Percentiles rank a stretch among this genome's conserved stretches.
phyloP scores from a whole-genome alignment of 2,797 vertebrate species.

The Okamejei kenojei region DNA sequence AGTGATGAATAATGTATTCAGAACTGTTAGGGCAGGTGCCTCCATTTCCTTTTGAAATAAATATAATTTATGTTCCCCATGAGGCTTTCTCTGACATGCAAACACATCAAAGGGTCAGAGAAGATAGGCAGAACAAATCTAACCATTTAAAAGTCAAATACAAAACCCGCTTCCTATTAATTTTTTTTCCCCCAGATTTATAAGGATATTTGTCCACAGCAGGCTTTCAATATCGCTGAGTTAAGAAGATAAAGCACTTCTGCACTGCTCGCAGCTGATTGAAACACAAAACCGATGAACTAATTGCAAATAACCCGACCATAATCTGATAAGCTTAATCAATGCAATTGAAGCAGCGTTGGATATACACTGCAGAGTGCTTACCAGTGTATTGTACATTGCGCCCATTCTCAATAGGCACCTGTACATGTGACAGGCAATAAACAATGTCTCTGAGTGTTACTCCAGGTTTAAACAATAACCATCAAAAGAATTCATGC shows the following conservation, averaged over 20 bases:
- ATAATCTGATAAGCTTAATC: conserved; percentile 38
- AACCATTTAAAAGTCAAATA: conserved; percentile 46
- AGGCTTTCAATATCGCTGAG: conserved; percentile 59
- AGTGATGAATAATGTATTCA: conserved; percentile 21
- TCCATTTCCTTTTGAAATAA: conserved; percentile 12
- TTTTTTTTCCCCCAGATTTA: conserved; percentile 53
- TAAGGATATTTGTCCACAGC: conserved; percentile 53
- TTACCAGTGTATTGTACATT: neutral
- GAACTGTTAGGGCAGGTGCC: neutral
- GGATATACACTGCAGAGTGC: neutral
- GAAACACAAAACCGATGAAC: conserved; percentile 46
- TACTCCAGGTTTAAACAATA: conserved; percentile 7
- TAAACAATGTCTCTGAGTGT: neutral
- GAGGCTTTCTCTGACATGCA: neutral
- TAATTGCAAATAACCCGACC: conserved; percentile 35
- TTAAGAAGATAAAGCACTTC: conserved; percentile 53
- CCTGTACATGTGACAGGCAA: neutral
- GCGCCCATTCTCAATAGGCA: neutral
- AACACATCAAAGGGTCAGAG: conserved; percentile 1
- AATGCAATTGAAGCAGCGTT: neutral
- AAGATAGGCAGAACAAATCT: conserved; percentile 18
- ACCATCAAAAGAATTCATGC: neutral
- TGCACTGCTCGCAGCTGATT: conserved; percentile 50
- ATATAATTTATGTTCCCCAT: conserved; percentile 23
- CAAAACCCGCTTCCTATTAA: conserved; percentile 55